phyloP scores from a whole-genome alignment of 2,888 invertebrate genomes.

The Poecilus cupreus region DNA sequence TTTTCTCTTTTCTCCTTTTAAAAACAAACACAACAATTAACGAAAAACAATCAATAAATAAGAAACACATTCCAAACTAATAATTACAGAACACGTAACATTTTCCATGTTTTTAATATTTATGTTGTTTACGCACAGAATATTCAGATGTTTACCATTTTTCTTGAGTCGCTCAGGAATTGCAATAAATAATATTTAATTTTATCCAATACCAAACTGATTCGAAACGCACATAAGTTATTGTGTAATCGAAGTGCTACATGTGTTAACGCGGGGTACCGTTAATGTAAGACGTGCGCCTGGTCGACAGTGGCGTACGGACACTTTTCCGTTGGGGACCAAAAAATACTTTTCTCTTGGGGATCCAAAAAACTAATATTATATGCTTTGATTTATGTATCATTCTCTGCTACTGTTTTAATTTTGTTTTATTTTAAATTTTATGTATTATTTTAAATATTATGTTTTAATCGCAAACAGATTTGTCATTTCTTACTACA shows the following conservation, averaged over 20 bases:
- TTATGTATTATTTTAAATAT: too few relatives aligned
- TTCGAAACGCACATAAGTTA: conserved; percentile 42
- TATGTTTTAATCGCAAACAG: too few relatives aligned
- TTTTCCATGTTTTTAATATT: conserved; percentile 35
- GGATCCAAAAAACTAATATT: too few relatives aligned
- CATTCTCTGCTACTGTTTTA: too few relatives aligned
- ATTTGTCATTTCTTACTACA: too few relatives aligned
- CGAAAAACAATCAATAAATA: conserved; percentile 12
- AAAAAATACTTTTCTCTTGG: too few relatives aligned
- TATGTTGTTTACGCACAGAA: conserved; percentile 27
- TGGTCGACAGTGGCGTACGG: neutral
- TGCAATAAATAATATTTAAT: conserved; percentile 42
- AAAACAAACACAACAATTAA: conserved; percentile 30
- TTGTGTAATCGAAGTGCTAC: conserved; percentile 34
- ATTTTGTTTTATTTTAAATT: too few relatives aligned
- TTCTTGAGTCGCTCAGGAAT: conserved; percentile 1
- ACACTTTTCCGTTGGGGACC: neutral
- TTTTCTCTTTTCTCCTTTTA: conserved; percentile 17
- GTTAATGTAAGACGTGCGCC: conserved; percentile 6
- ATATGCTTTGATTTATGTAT: too few relatives aligned
- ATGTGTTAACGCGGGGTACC: conserved; percentile 26
- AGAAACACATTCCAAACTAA: conserved; percentile 16
- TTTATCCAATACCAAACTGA: conserved; percentile 29
- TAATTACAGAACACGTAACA: conserved; percentile 17
- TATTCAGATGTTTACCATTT: conserved; percentile 16